Evolutionary conservation across 2,888 invertebrate genomes (phyloP).

Genomic region (Eupithecia vulgata): DNA sequence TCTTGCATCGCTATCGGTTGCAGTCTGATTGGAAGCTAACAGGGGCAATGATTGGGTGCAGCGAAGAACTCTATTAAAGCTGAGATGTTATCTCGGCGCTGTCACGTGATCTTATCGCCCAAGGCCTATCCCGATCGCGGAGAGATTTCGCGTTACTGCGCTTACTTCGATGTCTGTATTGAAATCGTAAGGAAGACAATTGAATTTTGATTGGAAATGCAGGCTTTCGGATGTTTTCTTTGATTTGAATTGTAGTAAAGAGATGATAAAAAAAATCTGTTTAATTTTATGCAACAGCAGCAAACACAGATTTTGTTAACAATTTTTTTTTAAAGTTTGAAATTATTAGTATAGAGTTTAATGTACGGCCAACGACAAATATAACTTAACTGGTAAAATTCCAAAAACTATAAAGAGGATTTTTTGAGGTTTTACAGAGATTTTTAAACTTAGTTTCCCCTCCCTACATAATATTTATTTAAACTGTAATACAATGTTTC

Average conservation of each 20-base stretch:
- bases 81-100: constrained; percentile 71
- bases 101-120: constrained; percentile 71
- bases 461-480: neutral
- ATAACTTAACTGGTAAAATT: neutral
- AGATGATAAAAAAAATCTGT: no score
- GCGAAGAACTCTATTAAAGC: constrained; percentile 75
- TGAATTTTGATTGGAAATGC: neutral
- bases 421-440: neutral
- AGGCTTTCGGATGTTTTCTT: neutral
- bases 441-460: neutral
- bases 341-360: no score
- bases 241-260: neutral
- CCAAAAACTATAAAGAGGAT: neutral
- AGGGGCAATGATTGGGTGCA: constrained; percentile 72
- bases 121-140: constrained; percentile 61
- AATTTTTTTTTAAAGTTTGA: no score
- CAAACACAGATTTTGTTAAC: no score
- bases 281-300: no score
- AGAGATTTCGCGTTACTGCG: constrained; percentile 48
- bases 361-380: neutral
- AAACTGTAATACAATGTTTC: neutral
- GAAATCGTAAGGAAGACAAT: constrained; percentile 20
- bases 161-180: constrained; percentile 45
- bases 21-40: constrained; percentile 51
- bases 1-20: constrained; percentile 50